Evolutionary conservation across 2,113 vertebrate species (phyloP).

Genomic region (Dicentrarchus labrax): DNA sequence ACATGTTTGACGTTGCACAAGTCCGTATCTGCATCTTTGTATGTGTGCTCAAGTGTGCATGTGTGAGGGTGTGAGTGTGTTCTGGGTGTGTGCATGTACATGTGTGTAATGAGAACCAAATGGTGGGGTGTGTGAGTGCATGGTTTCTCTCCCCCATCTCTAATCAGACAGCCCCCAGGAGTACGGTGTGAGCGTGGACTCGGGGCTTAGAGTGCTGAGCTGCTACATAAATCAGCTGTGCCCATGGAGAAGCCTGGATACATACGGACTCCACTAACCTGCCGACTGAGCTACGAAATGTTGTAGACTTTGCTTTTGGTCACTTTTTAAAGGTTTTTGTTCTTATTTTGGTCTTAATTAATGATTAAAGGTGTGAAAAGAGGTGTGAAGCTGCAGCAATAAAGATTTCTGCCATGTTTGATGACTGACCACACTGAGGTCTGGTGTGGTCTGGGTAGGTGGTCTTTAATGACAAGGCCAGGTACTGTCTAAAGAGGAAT

Average conservation of each 20-base stretch:
- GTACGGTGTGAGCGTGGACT: slow-evolving; percentile 78
- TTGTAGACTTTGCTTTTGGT: slow-evolving; percentile 13
- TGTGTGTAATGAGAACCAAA: slow-evolving; percentile 83
- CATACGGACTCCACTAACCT: slow-evolving; percentile 65
- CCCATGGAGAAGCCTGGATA: slow-evolving; percentile 74
- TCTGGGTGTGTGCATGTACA: slow-evolving; percentile 65
- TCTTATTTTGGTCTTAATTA: background rate
- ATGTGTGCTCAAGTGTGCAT: background rate
- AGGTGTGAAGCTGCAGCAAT: slow-evolving; percentile 48
- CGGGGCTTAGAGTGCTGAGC: slow-evolving; percentile 72
- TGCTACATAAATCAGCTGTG: slow-evolving; percentile 84
- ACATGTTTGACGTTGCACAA: slow-evolving; percentile 73
- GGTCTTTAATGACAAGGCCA: slow-evolving; percentile 73
- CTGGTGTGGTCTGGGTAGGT: slow-evolving; percentile 61
- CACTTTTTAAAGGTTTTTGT: slow-evolving; percentile 1
- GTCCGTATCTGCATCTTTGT: slow-evolving; percentile 54
- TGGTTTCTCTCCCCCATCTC: slow-evolving; percentile 82
- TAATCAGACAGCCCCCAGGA: slow-evolving; percentile 86
- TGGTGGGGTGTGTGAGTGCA: slow-evolving; percentile 78
- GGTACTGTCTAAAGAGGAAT: slow-evolving; percentile 40
- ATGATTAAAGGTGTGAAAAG: slow-evolving; percentile 47
- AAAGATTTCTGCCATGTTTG: slow-evolving; percentile 32
- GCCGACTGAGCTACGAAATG: slow-evolving; percentile 8
- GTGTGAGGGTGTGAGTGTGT: slow-evolving; percentile 33
- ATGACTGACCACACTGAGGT: slow-evolving; percentile 29